A percentile compares a stretch with the other conserved stretches of the same genome.
phyloP scores from a whole-genome alignment of 2,888 invertebrate species.

The Itoplectis maculator region DNA sequence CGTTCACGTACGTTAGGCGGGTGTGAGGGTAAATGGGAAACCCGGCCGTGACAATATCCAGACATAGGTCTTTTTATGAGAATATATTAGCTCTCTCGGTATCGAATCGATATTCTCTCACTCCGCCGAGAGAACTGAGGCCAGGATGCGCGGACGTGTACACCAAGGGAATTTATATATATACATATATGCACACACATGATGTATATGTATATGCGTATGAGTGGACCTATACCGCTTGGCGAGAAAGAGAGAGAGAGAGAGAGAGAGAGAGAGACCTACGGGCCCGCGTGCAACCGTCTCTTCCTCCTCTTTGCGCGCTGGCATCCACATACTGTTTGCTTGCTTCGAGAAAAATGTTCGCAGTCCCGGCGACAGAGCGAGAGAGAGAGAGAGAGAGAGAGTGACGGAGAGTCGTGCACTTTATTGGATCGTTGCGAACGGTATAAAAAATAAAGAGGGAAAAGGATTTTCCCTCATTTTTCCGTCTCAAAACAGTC shows the following conservation, averaged over 20 bases:
- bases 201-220: background rate
- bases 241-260: too few species aligned
- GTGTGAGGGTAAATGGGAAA: conserved; percentile 70
- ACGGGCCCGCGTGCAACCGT: background rate
- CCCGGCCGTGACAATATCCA: conserved; percentile 67
- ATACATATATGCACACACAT: background rate
- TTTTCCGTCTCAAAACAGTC: conserved; percentile 6
- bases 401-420: conserved; percentile 36
- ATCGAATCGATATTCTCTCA: conserved; percentile 69
- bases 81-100: conserved; percentile 69
- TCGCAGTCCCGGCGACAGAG: background rate
- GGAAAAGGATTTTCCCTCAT: conserved; percentile 11
- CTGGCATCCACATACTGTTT: conserved; percentile 58
- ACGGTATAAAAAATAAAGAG: conserved; percentile 38
- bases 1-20: conserved; percentile 55
- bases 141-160: conserved; percentile 11
- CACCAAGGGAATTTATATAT: background rate
- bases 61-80: conserved; percentile 69
- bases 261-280: too few species aligned
- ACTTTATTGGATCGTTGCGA: conserved; percentile 60
- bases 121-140: conserved; percentile 27
- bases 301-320: conserved; percentile 25
- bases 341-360: conserved; percentile 44
- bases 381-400: background rate
- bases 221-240: conserved; percentile 17